Evolutionary conservation across 2,888 invertebrate species (phyloP).

Genomic region (Drosophila mulleri): DNA sequence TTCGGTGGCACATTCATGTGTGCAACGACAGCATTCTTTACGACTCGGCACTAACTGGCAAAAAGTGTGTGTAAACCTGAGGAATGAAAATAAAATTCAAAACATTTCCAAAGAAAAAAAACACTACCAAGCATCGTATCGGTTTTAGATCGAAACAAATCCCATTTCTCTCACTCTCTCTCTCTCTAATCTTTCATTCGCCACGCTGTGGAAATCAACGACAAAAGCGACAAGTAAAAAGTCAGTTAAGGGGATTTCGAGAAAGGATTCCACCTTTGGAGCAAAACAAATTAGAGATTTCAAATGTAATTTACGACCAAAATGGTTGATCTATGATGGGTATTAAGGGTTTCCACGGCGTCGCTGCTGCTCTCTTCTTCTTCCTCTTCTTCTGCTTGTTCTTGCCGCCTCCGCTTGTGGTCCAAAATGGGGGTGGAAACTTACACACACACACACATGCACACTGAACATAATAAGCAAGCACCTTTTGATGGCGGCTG

Average conservation of each 20-base stretch:
- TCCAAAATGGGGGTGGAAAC: slow-evolving; percentile 43
- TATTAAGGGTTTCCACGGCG: slow-evolving; percentile 73
- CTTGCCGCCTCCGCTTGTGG: slow-evolving; percentile 31
- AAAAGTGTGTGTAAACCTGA: background rate
- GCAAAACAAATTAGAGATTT: slow-evolving; percentile 83
- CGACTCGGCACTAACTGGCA: slow-evolving; percentile 27
- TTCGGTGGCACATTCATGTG: slow-evolving; percentile 34
- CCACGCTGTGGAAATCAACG: slow-evolving; percentile 34
- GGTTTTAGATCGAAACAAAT: slow-evolving; percentile 28
- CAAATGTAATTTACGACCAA: slow-evolving; percentile 80
- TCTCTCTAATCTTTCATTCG: slow-evolving; percentile 36
- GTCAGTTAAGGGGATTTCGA: slow-evolving; percentile 57
- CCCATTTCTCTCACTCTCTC: slow-evolving; percentile 17
- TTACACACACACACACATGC: slow-evolving; percentile 6
- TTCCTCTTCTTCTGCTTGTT: slow-evolving; percentile 25
- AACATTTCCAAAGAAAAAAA: slow-evolving; percentile 5
- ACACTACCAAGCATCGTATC: background rate
- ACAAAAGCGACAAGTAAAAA: slow-evolving; percentile 46
- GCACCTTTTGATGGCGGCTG: slow-evolving; percentile 13
- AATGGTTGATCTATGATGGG: slow-evolving; percentile 82
- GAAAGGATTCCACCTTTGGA: slow-evolving; percentile 79
- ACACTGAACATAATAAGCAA: slow-evolving; percentile 32
- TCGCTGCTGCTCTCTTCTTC: slow-evolving; percentile 38
- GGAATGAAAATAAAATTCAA: background rate
- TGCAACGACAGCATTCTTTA: slow-evolving; percentile 32